Percentiles rank a stretch among this genome's conserved stretches.
Conservation (phyloP, 2,888 invertebrate genomes). For the Alsophila aescularia region DNA sequence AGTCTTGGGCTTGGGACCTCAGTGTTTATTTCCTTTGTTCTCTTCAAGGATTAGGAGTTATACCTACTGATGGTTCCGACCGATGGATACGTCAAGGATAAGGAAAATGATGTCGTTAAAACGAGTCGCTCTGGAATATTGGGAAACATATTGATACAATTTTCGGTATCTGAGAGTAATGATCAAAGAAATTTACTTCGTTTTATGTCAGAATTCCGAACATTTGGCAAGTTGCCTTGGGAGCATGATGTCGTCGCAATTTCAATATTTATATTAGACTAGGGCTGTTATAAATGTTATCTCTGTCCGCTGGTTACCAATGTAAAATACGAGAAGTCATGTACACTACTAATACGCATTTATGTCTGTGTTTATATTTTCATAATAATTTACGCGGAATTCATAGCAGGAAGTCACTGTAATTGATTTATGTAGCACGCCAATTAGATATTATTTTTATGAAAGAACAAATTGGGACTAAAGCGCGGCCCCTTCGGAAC, state of each 20-base stretch:
- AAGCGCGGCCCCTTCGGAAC: background rate
- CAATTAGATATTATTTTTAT: too few relatives aligned
- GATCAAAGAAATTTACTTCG: background rate
- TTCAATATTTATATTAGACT: constrained; percentile 8
- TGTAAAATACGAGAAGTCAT: constrained; percentile 4
- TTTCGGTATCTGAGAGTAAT: background rate
- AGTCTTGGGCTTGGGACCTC: constrained; percentile 39
- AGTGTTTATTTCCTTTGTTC: constrained; percentile 47
- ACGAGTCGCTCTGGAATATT: background rate
- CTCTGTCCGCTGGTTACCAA: constrained; percentile 11
- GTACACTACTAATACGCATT: background rate
- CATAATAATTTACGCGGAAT: too few relatives aligned
- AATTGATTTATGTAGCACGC: too few relatives aligned
- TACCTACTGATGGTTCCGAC: background rate
- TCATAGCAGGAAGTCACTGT: too few relatives aligned
- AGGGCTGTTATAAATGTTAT: constrained; percentile 11
- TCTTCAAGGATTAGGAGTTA: constrained; percentile 21
- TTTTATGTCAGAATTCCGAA: constrained; percentile 1
- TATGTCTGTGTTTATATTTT: background rate
- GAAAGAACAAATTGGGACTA: background rate
- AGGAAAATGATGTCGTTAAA: constrained; percentile 1
- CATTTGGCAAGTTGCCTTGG: constrained; percentile 21
- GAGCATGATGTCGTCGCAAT: constrained; percentile 9
- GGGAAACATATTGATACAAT: background rate
- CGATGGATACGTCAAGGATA: background rate